phyloP scores from a whole-genome alignment of 2,797 vertebrate species.

The Acridotheres tristis region DNA sequence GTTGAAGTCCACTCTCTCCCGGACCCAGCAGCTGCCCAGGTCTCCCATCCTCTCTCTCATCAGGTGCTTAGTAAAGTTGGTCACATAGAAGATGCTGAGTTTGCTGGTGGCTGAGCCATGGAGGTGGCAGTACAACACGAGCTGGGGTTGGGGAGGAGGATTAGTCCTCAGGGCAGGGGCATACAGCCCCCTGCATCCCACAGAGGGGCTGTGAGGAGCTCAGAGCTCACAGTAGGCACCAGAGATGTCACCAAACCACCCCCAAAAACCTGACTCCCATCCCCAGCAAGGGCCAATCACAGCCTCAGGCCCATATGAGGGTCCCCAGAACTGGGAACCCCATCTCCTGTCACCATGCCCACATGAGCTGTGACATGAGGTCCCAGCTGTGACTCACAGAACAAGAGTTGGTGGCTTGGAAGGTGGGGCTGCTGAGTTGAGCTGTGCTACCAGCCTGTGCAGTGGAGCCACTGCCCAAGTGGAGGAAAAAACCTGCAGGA shows the following conservation, averaged over 20 bases:
- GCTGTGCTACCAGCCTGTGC: fast-evolving
- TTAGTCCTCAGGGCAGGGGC: background rate
- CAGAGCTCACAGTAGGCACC: background rate
- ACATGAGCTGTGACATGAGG: fast-evolving
- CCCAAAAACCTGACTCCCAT: background rate
- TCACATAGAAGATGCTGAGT: conserved; percentile 61
- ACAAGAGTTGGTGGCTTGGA: conserved; percentile 77
- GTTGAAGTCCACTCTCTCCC: conserved; percentile 83
- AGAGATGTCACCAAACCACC: background rate
- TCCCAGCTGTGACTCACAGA: conserved; percentile 66
- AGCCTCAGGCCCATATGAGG: background rate
- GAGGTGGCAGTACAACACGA: conserved; percentile 88
- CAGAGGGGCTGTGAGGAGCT: background rate
- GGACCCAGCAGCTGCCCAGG: conserved; percentile 86
- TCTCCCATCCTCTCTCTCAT: conserved; percentile 79
- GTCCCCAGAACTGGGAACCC: no score
- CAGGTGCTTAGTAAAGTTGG: background rate
- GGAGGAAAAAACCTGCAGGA: conserved; percentile 80
- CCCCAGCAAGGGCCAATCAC: background rate
- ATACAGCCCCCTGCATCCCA: background rate
- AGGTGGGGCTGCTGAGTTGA: conserved; percentile 75
- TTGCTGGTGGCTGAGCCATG: conserved; percentile 79
- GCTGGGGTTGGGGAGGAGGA: conserved; percentile 61
- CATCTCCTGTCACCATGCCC: background rate
- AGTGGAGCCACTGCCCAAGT: conserved; percentile 45